phyloP scores from a whole-genome alignment of 2,888 invertebrate species.

The Agrilus mali region DNA sequence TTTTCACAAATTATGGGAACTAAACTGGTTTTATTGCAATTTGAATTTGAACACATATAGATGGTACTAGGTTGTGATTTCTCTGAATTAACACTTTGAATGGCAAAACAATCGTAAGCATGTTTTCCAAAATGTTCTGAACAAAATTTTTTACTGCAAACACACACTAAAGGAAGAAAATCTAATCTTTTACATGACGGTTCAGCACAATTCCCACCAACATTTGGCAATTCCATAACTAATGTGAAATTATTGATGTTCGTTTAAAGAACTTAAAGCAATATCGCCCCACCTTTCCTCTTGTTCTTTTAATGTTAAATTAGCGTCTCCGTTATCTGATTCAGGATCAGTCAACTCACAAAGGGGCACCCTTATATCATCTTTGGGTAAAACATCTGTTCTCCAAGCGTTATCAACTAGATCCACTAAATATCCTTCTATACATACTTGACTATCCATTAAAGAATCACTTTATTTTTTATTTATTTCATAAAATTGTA shows the following conservation, averaged over 20 bases:
- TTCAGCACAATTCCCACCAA: constrained; percentile 53
- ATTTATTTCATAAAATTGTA: too few relatives aligned
- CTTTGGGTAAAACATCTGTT: constrained; percentile 67
- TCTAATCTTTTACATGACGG: constrained; percentile 53
- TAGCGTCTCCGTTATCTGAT: constrained; percentile 83
- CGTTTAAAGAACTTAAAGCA: constrained; percentile 39
- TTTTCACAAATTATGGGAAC: constrained; percentile 52
- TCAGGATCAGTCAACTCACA: constrained; percentile 87
- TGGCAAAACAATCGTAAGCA: constrained; percentile 38
- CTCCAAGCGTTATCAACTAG: constrained; percentile 82
- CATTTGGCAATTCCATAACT: constrained; percentile 58
- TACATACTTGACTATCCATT: constrained; percentile 58
- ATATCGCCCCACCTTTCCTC: constrained; percentile 55
- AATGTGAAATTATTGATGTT: constrained; percentile 33
- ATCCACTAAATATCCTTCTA: constrained; percentile 64
- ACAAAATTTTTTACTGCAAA: constrained; percentile 52
- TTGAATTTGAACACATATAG: constrained; percentile 42
- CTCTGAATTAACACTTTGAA: constrained; percentile 20
- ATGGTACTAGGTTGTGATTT: constrained; percentile 21
- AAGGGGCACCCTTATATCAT: constrained; percentile 74
- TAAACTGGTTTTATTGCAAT: constrained; percentile 47
- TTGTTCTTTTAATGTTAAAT: constrained; percentile 79
- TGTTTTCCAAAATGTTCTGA: constrained; percentile 50
- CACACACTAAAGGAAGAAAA: constrained; percentile 57
- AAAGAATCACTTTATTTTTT: too few relatives aligned